Percentiles rank a stretch among this genome's conserved stretches.
Conservation (phyloP, 2,797 vertebrate genomes). For the Enteromius treurensis region DNA sequence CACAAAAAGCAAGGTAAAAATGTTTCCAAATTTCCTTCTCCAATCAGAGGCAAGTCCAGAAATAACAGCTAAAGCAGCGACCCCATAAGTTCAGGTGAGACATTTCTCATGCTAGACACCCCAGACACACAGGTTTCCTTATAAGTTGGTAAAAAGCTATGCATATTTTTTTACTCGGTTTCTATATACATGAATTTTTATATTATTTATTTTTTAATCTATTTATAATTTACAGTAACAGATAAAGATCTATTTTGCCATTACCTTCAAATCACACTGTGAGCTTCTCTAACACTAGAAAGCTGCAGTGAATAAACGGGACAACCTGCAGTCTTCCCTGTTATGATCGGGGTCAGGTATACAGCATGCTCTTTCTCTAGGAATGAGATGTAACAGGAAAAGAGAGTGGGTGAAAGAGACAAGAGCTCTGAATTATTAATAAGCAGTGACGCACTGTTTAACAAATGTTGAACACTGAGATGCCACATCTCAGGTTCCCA, state of each 20-base stretch:
- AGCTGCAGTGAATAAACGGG: conserved; percentile 34
- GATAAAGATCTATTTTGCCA: conserved; percentile 37
- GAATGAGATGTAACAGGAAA: conserved; percentile 55
- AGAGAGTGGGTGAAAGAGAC: conserved; percentile 57
- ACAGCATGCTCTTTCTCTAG: conserved; percentile 29
- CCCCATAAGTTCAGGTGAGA: conserved; percentile 65
- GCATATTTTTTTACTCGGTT: neutral
- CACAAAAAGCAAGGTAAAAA: conserved; percentile 49
- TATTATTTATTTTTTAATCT: neutral
- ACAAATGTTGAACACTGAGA: conserved; percentile 70
- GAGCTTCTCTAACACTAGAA: conserved; percentile 3
- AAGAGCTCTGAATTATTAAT: conserved; percentile 72
- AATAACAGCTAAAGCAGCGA: conserved; percentile 69
- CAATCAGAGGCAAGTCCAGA: conserved; percentile 56
- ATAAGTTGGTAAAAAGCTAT: neutral
- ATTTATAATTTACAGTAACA: neutral
- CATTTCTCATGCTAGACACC: conserved; percentile 48
- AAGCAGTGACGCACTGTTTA: conserved; percentile 63
- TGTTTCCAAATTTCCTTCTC: conserved; percentile 52
- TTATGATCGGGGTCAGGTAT: conserved; percentile 41
- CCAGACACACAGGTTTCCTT: neutral
- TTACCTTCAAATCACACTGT: conserved; percentile 26
- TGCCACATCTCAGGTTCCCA: conserved; percentile 50
- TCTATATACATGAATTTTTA: conserved; percentile 20
- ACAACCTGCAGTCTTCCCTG: conserved; percentile 52